Base-by-base conservation (phyloP, 2,888 invertebrate genomes). In the Polyommatus icarus region DNA sequence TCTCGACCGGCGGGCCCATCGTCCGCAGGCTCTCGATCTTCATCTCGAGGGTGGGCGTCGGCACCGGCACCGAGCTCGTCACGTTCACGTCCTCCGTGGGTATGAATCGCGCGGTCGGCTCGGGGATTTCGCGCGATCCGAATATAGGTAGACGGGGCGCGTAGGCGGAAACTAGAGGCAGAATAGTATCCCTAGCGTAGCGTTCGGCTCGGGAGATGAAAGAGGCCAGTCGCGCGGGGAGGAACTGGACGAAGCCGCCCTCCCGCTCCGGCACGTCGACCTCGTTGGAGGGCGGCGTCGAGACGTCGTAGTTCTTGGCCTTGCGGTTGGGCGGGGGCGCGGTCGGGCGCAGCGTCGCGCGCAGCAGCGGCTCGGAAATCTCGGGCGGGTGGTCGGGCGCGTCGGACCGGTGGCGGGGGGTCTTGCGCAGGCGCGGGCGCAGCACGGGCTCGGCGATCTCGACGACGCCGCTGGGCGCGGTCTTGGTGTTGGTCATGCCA, bases 121-220 rank as follows among this genome's bases (percentile, higher is more conserved):
- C 95, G 71, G 91, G 90, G 10, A 89, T 84, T 81, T 94, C 94
- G 24, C 91, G 87, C 1, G 89, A 87, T 4, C 95, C 95, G 82
- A 95, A 95, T 82, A 95, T 94, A 12, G 96, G 95, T 80, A 97
- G 95, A 78, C 96, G 96, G 0, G 97, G 97, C 0, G 97, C 97
- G 87, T 97, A 97, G 72, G 96, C 96, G 18, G 97, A 97, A 12
- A 97, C 97, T 7, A 97, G 87, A 0, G 97, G 97, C 77, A 97
- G 87, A 1, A 97, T 91, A 0, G 97, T 97, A 86, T 97, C 96
- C 77, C 97, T 94, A 0, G 97, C 97, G 87, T 97, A 97, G 76
- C 96, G 95, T 85, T 98, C 98, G 0, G 97, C 98, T 82, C 97
- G 96, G 61, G 97, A 96, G 75, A 98, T 95, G 88, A 98, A 96